Conservation (phyloP, 2,888 invertebrate species). For the Eulithis testata region DNA sequence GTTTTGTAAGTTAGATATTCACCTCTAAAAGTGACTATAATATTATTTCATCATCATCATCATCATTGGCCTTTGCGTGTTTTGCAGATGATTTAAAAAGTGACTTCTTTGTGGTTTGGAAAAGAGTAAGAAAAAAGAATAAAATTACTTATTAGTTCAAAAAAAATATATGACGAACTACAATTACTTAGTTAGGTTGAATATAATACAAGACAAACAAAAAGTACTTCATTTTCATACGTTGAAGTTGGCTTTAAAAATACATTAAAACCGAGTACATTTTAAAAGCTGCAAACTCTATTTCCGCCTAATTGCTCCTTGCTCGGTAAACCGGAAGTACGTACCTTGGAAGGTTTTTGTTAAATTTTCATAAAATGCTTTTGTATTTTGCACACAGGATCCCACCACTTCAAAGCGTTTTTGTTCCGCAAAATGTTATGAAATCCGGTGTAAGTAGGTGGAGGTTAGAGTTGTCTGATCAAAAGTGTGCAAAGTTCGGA, state of each 20-base stretch:
- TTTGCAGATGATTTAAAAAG: no score
- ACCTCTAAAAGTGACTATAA: no score
- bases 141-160: no score
- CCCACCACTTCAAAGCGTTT: constrained; percentile 40
- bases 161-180: neutral
- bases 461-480: constrained; percentile 19
- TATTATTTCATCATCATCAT: no score
- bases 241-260: constrained; percentile 23
- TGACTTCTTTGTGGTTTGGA: no score
- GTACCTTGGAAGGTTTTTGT: constrained; percentile 28
- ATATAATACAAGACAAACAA: neutral
- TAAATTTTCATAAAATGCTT: constrained; percentile 37
- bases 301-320: constrained; percentile 38
- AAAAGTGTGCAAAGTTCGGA: constrained; percentile 1
- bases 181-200: neutral
- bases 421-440: constrained; percentile 39
- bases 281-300: constrained; percentile 33
- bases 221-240: neutral
- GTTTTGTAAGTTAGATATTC: no score
- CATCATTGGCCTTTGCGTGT: no score
- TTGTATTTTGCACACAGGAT: constrained; percentile 37
- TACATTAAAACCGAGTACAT: constrained; percentile 28
- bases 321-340: constrained; percentile 34
- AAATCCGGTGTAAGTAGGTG: constrained; percentile 28
- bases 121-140: no score